Base-by-base conservation (phyloP, 2,888 invertebrate species). In the Endotricha flammealis region DNA sequence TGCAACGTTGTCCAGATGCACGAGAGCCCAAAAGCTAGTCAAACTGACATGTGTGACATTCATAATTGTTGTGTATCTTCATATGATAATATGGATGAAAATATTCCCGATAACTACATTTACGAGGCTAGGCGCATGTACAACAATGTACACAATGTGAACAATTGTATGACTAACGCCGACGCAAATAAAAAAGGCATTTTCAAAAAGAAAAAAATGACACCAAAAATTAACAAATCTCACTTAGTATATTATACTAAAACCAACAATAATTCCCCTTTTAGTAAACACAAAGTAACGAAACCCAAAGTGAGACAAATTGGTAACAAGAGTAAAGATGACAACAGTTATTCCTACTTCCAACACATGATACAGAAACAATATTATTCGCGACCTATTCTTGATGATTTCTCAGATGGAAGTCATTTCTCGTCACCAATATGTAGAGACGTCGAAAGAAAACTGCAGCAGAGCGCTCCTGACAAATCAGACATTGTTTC, bases 391-490 rank as follows among this genome's bases (percentile, higher is more conserved):
- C 50, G 46, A 35, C 41, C 48, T 20, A 52, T 67, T 14, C 25
- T 50, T 23, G 52, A 62, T 8, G 53, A 65, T 31, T 48, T 53
- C n/a, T 66, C 71, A 0, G 54, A 62, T 16, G 53, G 55, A 2
- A 77, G 77, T 39, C 46, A 68, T 11, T 67, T 74, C 43, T 74
- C 80, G 4, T 57, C 68, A 8, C 83, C 83, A 2, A 39, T 76
- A 9, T 82, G 82, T 36, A 63, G 69, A 41, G 79, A 79, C 29
- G 40, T 38, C 10, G 47, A 51, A 8, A n/a, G 32, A 35, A 22
- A 32, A 29, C 10, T 31, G 29, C 11, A 41, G 20, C 4, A 7
- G 14, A 3, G 11, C 16, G 29, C 29, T 12, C 34, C 24, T 12
- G 42, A 48, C 28, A 64, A 67, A 20, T 61, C 75, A 0, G 80